Conservation (phyloP, 2,113 vertebrate genomes). For the Microcebus tavaratra region DNA sequence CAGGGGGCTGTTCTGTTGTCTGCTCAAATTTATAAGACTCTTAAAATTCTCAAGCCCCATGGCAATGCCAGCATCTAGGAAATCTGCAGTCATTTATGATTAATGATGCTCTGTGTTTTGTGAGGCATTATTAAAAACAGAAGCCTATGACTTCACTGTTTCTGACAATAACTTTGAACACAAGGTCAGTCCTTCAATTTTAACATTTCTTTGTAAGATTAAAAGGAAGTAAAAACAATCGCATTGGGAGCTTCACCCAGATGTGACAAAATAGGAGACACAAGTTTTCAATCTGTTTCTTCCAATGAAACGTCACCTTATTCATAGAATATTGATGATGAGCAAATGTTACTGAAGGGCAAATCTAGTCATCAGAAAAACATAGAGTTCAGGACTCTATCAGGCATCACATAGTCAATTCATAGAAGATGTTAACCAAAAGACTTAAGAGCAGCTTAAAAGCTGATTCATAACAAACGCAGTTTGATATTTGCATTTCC, state of each 20-base stretch:
- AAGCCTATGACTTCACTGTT: constrained; percentile 88
- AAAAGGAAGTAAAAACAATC: constrained; percentile 89
- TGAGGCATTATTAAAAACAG: constrained; percentile 88
- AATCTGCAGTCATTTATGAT: constrained; percentile 87
- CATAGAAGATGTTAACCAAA: constrained; percentile 78
- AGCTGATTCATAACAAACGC: constrained; percentile 73
- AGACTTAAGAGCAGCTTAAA: constrained; percentile 46
- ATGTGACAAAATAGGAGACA: constrained; percentile 85
- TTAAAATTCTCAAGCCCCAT: constrained; percentile 72
- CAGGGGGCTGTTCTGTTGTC: constrained; percentile 78
- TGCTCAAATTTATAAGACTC: constrained; percentile 76
- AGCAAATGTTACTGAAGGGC: constrained; percentile 84
- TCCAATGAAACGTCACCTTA: constrained; percentile 83
- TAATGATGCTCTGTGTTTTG: constrained; percentile 86
- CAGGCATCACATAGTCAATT: constrained; percentile 78
- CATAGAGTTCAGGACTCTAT: constrained; percentile 80
- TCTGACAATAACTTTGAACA: constrained; percentile 88
- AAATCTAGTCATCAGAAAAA: constrained; percentile 84
- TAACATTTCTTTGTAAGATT: constrained; percentile 87
- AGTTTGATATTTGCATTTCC: constrained; percentile 72
- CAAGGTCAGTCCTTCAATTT: constrained; percentile 84
- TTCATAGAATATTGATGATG: constrained; percentile 83
- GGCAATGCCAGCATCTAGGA: constrained; percentile 78
- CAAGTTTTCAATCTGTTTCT: constrained; percentile 88
- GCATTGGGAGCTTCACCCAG: constrained; percentile 80